Base-by-base conservation (phyloP, 2,888 invertebrate genomes). In the Standfussiana lucernea region DNA sequence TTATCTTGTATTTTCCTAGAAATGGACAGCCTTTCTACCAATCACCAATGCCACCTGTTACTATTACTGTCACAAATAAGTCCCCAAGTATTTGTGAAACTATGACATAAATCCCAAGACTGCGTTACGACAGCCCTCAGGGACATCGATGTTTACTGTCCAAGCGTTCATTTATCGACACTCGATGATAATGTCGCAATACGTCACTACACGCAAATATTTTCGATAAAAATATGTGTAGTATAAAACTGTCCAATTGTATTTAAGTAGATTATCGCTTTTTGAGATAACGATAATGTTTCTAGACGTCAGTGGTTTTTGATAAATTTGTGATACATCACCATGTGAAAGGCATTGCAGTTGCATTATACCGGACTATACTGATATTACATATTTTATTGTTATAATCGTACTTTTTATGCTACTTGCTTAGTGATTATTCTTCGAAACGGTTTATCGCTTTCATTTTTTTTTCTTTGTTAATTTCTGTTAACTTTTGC, bases 251-350 rank as follows among this genome's bases (percentile, higher is more conserved):
- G 78, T 80, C 84, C 79, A 83, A 83, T 80, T 72, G 82, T 81
- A 77, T 77, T 72, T 61, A 75, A 72, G 80, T 71, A 82, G 86
- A 89, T 90, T 88, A 90, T 81, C 80, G 50, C 66, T 77, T 81
- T 79, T 71, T 61, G n/a, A 8, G 82, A 79, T 79, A 79, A 42
- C 56, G 82, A 82, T 86, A 82, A 67, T 15, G 53, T 82, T 28
- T 53, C 24, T 24, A 47, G 83, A 90, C 89, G 91, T 90, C 87
- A 82, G 70, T 53, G 42, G n/a, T 68, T 68, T 73, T 82, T 78
- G 84, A 83, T 84, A 86, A 82, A 83, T 84, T 56, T 24, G n/a
- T 78, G 75, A 86, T 62, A 78, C 74, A 75, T 79, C 53, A 79
- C 40, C 74, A 64, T 77, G 37, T 69, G 72, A 76, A 71, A 67